Percentiles rank a stretch among this genome's conserved stretches.
These are phyloP conservation scores for Eledona agricola DNA, from an alignment of 2,888 invertebrate species.

Conservation along the genomic window DNA sequence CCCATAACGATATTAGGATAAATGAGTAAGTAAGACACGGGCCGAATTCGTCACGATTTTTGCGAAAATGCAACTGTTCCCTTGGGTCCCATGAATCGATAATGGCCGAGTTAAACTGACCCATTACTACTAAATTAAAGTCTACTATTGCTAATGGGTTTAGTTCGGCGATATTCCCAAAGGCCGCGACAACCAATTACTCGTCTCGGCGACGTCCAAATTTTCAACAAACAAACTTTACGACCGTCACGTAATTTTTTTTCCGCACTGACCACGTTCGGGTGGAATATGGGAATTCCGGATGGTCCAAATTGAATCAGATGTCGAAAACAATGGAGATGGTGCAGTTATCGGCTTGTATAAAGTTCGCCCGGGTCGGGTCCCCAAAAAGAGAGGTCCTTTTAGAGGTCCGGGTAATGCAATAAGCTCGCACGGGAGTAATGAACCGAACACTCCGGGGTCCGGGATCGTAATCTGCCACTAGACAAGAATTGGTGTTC, in stretches of 20 bases:
- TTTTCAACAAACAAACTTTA: no score
- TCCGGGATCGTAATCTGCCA: slow-evolving; percentile 16
- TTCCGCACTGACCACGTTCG: no score
- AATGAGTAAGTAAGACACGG: slow-evolving; percentile 15
- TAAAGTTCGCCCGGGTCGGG: slow-evolving; percentile 6
- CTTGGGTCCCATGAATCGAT: slow-evolving; percentile 17
- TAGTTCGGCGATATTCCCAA: slow-evolving; percentile 22
- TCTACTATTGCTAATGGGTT: slow-evolving; percentile 25
- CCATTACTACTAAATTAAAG: slow-evolving; percentile 19
- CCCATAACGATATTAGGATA: slow-evolving; percentile 15
- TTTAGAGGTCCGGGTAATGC: slow-evolving; percentile 14
- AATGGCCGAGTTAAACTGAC: slow-evolving; percentile 15
- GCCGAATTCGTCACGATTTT: slow-evolving; percentile 2
- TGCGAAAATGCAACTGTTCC: slow-evolving; percentile 4
- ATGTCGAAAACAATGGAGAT: background rate
- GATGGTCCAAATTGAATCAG: slow-evolving; percentile 2
- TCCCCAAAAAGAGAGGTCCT: slow-evolving; percentile 13
- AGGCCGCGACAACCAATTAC: slow-evolving; percentile 12
- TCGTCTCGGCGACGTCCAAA: no score
- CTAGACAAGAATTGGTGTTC: slow-evolving; percentile 22
- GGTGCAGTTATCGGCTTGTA: slow-evolving; percentile 12
- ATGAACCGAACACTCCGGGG: slow-evolving; percentile 18
- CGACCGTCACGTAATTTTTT: no score
- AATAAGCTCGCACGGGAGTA: slow-evolving; percentile 21
- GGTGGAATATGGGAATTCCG: no score